Conservation (phyloP, 1,140 invertebrate genomes). For the Apis cerana region DNA sequence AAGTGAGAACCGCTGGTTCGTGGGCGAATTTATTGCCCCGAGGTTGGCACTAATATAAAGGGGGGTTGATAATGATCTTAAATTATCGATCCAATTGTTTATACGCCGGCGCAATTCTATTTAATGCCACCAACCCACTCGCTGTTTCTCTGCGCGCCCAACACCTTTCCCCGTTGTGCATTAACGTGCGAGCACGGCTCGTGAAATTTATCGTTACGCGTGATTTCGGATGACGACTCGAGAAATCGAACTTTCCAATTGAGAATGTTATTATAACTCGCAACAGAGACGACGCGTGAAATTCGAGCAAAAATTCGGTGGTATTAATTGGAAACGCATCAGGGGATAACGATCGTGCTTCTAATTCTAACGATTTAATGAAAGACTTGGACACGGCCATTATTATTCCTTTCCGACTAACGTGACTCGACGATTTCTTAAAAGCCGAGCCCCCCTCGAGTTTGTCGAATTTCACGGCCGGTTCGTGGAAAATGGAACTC, state of each 20-base stretch:
- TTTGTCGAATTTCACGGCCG: constrained; percentile 5
- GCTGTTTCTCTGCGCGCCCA: constrained; percentile 66
- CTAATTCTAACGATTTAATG: constrained; percentile 79
- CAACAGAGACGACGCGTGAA: background rate
- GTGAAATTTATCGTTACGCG: constrained; percentile 76
- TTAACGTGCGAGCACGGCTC: constrained; percentile 42
- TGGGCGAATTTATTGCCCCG: constrained; percentile 71
- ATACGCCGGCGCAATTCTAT: constrained; percentile 78
- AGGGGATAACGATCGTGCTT: constrained; percentile 72
- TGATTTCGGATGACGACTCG: constrained; percentile 73
- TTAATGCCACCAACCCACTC: constrained; percentile 69
- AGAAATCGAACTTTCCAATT: too few relatives aligned
- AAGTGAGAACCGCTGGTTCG: constrained; percentile 70
- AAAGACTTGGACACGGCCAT: constrained; percentile 68
- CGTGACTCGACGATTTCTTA: constrained; percentile 65
- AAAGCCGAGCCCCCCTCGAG: constrained; percentile 10
- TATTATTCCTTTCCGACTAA: constrained; percentile 64
- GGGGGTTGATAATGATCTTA: constrained; percentile 79
- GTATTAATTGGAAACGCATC: constrained; percentile 74
- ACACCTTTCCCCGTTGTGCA: constrained; percentile 55
- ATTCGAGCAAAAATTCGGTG: background rate
- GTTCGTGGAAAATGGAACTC: constrained; percentile 18
- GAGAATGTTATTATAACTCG: too few relatives aligned
- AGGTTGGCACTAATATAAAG: constrained; percentile 75
- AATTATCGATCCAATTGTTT: constrained; percentile 81